Base-by-base conservation (phyloP, 1,140 invertebrate species). In the Drosophila setifemur region DNA sequence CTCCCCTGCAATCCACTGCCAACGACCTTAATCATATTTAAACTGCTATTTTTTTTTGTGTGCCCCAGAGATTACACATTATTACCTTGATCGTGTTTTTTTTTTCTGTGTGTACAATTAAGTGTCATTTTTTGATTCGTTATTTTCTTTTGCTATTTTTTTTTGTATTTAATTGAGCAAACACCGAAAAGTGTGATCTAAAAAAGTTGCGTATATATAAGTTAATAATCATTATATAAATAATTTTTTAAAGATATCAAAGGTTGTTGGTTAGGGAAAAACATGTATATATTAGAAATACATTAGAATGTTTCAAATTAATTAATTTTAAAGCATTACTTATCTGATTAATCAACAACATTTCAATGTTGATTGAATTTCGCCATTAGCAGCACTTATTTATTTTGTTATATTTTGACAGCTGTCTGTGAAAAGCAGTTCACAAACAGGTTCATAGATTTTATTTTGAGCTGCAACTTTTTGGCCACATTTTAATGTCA, bases 1-100 rank as follows among this genome's bases (percentile, higher is more conserved):
- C 60, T 48, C 57, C 57, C 14, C 33, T 28, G 37, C 55, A 29
- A n/a, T n/a, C n/a, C 52, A 40, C 57, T 49, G 60, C 63, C 63
- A 66, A 67, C 60, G 77, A 78, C 77, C 77, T 82, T 72, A 68
- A 83, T 73, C 55, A 69, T 77, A 77, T 82, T 82, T 67, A 75
- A 70, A 81, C 58, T 54, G 26, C 39, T 71, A 67, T 54, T 70
- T 64, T 50, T 42, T 55, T 50, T 37, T 61, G 53, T 35, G 29
- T 75, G 23, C 42, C 50, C 19, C 45, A 48, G 52, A 53, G 69
- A 77, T 77, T 82, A 66, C 54, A 54, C 49, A 57, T 26, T 43
- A 82, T 82, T 82, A 77, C 73, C 78, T 83, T 83, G 78, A 73
- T 82, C 63, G 45, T n/a, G n/a, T n/a, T 49, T 81, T 74, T 74